Evolutionary conservation across 2,888 invertebrate species (phyloP).

Genomic region (Tipula lateralis): DNA sequence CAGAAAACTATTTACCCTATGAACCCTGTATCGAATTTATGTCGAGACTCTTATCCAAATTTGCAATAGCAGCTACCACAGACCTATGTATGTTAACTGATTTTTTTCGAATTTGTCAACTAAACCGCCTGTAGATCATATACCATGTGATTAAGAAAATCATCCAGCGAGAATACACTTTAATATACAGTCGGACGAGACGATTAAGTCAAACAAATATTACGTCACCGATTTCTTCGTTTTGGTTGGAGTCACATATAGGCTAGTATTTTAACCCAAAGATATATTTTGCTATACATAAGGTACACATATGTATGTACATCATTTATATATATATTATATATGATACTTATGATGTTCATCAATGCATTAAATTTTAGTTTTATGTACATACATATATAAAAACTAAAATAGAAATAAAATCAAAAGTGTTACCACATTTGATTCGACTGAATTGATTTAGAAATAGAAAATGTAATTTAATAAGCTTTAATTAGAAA

Average conservation of each 20-base stretch:
- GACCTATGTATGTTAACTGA: too few relatives aligned
- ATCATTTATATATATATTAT: neutral
- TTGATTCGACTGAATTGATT: conserved; percentile 26
- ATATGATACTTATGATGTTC: conserved; percentile 27
- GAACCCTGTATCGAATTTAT: too few relatives aligned
- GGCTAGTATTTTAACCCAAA: conserved; percentile 25
- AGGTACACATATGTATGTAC: neutral
- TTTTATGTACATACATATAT: neutral
- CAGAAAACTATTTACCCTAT: too few relatives aligned
- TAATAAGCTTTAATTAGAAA: conserved; percentile 2
- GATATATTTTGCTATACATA: neutral
- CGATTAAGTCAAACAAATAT: neutral
- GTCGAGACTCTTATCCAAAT: too few relatives aligned
- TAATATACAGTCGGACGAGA: neutral
- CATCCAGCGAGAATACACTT: neutral
- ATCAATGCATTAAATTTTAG: conserved; percentile 29
- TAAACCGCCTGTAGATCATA: too few relatives aligned
- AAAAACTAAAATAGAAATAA: neutral
- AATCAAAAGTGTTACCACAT: conserved; percentile 30
- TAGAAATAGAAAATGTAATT: conserved; percentile 16
- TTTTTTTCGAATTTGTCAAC: too few relatives aligned
- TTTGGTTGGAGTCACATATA: conserved; percentile 24
- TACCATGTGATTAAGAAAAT: neutral
- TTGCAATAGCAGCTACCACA: too few relatives aligned
- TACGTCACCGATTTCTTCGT: conserved; percentile 27